Evolutionary conservation across 2,113 vertebrate genomes (phyloP), one percentile per base, ranked within the genome.

Genomic region (Cairina moschata): DNA sequence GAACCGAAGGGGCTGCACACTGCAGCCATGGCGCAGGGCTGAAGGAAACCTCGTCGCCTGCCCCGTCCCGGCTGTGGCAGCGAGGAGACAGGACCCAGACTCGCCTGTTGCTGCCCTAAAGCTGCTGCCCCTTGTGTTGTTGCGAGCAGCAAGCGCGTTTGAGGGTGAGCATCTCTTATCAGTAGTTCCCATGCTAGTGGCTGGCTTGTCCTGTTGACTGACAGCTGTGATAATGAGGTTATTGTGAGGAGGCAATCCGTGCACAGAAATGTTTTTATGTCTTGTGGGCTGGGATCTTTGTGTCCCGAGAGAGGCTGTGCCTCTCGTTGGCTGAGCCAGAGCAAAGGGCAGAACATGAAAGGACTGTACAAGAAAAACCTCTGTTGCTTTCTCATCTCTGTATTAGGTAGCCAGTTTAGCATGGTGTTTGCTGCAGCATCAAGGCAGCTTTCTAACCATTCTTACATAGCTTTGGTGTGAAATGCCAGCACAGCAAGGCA

Each of bases 251-350:
- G 87, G 68, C 86, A 95, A 20, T 92, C 69, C 22, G 87, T 88
- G 89, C 92, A 96, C 67, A 63, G 87, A 91, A 95, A 95, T 95
- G 91, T 91, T 96, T 97, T 96, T 84, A 91, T 96, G 93, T 96
- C 90, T 96, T 96, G 74, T 48, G 88, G 25, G 74, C 93, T 88
- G 88, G 83, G 91, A 91, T 96, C 86, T 93, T 96, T 93, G 86
- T 94, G 86, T 71, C 93, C 91, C 1, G 25, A 68, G 76, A 40
- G 88, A 95, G 86, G 75, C 78, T 95, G 77, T 91, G 91, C 78
- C 89, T 95, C 50, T 72, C 71, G 81, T 21, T 89, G 88, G 80
- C 88, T 92, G 86, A 55, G 83, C 76, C 48, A 62, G 69, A 86
- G 93, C 73, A 81, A 93, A 94, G 84, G 83, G 69, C 85, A 82